Base-by-base conservation (phyloP, 1,140 invertebrate species). In the Rhagoletis pomonella region DNA sequence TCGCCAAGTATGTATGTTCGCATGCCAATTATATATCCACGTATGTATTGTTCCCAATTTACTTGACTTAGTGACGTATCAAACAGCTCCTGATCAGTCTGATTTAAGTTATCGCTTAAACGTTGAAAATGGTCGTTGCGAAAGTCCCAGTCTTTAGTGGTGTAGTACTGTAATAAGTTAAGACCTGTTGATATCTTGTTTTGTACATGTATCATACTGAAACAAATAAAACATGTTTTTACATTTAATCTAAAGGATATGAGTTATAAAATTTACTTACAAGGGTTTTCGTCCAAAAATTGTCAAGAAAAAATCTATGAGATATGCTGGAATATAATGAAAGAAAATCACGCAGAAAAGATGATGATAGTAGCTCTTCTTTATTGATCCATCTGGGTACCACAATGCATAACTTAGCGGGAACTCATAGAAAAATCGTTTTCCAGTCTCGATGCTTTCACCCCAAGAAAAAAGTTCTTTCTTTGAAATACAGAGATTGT, bases 101-200 rank as follows among this genome's bases (percentile, higher is more conserved):
- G 90, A 91, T 95, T 93, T 88, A 99, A 90, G 58, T 92, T 93
- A 1, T 94, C 89, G 62, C 94, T 93, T 17, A 99, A 90, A 88
- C 95, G 91, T 88, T 93, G 93, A 88, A 97, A 94, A 85, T 96
- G 96, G 4, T 97, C 95, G 88, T 97, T 97, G 65, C 93, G 93
- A 92, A 98, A 98, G 67, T 94, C 94, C 97, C 97, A 98, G 89
- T 96, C 94, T 90, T 96, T 96, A 2, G 95, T 97, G 5, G 97
- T 98, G 91, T 98, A 99, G 92, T 97, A 98, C 89, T 97, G 96
- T 0, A 98, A 92, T 0, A 96, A 93, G 87, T 95, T 93, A 0
- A 96, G 88, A 0, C 96, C 96, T 60, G 93, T 93, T 7, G 94
- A 94, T 6, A 97, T 94, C 77, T 95, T 94, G 17, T 95, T 94